Evolutionary conservation across 1,140 invertebrate genomes (phyloP).

Genomic region (Halyomorpha halys): DNA sequence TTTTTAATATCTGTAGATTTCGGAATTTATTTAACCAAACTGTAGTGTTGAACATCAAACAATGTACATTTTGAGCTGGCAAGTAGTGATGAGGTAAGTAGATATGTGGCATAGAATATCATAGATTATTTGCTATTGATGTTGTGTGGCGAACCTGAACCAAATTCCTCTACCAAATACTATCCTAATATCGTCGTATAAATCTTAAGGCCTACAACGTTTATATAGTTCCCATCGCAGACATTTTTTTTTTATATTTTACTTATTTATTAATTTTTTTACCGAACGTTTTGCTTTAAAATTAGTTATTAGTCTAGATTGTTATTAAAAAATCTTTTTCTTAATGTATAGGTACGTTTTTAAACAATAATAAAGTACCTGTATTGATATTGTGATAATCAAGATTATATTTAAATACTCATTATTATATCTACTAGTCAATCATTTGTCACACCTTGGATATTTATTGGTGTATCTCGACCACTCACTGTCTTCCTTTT

Average conservation of each 20-base stretch:
- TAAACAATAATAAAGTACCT: slow-evolving; percentile 19
- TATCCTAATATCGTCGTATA: not conserved
- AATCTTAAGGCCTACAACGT: slow-evolving; percentile 17
- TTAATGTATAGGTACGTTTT: slow-evolving; percentile 15
- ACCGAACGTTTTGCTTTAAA: not conserved
- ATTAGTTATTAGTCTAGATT: not conserved
- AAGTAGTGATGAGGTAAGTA: slow-evolving; percentile 19
- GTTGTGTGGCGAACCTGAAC: slow-evolving; percentile 13
- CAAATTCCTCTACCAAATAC: slow-evolving; percentile 18
- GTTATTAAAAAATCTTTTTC: not conserved
- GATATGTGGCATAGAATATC: slow-evolving; percentile 19
- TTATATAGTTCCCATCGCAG: slow-evolving; percentile 6
- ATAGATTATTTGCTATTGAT: slow-evolving; percentile 7
- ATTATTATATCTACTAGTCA: slow-evolving; percentile 21
- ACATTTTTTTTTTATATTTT: not conserved
- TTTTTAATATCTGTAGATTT: slow-evolving; percentile 1
- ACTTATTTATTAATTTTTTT: slow-evolving; percentile 10
- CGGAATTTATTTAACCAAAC: slow-evolving; percentile 5
- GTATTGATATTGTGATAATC: slow-evolving; percentile 19
- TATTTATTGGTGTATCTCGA: slow-evolving; percentile 17
- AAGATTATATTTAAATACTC: slow-evolving; percentile 20
- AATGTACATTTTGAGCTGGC: slow-evolving; percentile 17
- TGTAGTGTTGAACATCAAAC: slow-evolving; percentile 11
- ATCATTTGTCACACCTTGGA: slow-evolving; percentile 18
- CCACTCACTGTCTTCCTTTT: slow-evolving; percentile 22